These are phyloP conservation scores for Rana temporaria DNA, from an alignment of 2,113 vertebrate genomes.

Conservation along the genomic window DNA sequence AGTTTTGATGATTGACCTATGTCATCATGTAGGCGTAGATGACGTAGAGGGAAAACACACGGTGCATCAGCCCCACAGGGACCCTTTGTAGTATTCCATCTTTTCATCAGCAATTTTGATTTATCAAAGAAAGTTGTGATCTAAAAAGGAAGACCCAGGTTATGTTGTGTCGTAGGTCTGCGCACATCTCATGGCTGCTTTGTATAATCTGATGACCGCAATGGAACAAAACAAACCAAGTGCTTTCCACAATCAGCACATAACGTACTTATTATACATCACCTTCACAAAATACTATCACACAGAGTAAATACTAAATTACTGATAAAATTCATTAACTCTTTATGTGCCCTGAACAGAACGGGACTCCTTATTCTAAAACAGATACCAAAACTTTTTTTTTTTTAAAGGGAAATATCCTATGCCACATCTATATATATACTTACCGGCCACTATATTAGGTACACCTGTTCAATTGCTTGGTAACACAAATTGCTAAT, in stretches of 20 bases:
- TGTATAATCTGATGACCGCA: not conserved
- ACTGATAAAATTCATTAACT: no score
- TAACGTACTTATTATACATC: not conserved
- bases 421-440: no score
- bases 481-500: no score
- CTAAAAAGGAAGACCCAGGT: not conserved
- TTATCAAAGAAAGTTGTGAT: slow-evolving; percentile 48
- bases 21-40: not conserved
- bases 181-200: not conserved
- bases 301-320: not conserved
- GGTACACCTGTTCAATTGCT: no score
- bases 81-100: slow-evolving; percentile 9
- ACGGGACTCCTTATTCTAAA: no score
- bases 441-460: no score
- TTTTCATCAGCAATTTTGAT: slow-evolving; percentile 25
- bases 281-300: not conserved
- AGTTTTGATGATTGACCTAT: slow-evolving; percentile 4
- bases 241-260: not conserved
- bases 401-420: no score
- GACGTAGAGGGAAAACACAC: slow-evolving; percentile 21
- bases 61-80: not conserved
- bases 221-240: slow-evolving; percentile 21
- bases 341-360: no score
- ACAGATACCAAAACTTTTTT: no score
- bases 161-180: not conserved